phyloP scores from a whole-genome alignment of 2,888 invertebrate species.

The Agrilus mali region DNA sequence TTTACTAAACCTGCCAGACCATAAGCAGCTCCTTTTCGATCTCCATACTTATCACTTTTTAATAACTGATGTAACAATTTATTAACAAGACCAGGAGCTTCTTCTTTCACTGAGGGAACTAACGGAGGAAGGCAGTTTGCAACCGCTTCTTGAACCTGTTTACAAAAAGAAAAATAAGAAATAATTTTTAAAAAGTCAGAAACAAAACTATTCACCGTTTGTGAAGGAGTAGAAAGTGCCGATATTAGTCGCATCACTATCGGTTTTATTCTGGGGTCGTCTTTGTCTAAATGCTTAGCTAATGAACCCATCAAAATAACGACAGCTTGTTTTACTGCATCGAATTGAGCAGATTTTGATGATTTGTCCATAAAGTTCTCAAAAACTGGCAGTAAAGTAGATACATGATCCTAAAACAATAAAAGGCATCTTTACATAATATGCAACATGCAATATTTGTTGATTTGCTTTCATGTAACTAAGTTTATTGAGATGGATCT shows the following conservation, averaged over 20 bases:
- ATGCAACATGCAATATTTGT: too few relatives aligned
- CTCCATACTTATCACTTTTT: slow-evolving; percentile 86
- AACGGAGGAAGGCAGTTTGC: slow-evolving; percentile 91
- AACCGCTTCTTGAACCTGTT: slow-evolving; percentile 88
- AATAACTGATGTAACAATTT: slow-evolving; percentile 76
- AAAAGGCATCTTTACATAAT: too few relatives aligned
- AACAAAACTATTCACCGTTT: slow-evolving; percentile 48
- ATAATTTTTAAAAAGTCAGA: neutral
- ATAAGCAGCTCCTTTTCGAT: slow-evolving; percentile 90
- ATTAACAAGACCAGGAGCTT: slow-evolving; percentile 78
- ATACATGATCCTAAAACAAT: slow-evolving; percentile 44
- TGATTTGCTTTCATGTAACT: too few relatives aligned
- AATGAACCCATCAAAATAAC: slow-evolving; percentile 95
- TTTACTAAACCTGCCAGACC: slow-evolving; percentile 94
- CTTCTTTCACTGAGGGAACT: slow-evolving; percentile 83
- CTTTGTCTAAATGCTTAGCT: slow-evolving; percentile 88
- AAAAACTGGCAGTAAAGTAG: slow-evolving; percentile 77
- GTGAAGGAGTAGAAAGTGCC: slow-evolving; percentile 91
- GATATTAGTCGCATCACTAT: slow-evolving; percentile 83
- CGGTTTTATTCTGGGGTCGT: slow-evolving; percentile 83
- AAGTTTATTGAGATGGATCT: too few relatives aligned
- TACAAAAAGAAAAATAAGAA: slow-evolving; percentile 3
- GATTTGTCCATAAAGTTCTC: slow-evolving; percentile 89
- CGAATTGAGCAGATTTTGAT: slow-evolving; percentile 79
- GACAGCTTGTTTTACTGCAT: slow-evolving; percentile 89